phyloP scores from a whole-genome alignment of 92 coral and sea anemone species.

The Zoanthus sansibaricus region DNA sequence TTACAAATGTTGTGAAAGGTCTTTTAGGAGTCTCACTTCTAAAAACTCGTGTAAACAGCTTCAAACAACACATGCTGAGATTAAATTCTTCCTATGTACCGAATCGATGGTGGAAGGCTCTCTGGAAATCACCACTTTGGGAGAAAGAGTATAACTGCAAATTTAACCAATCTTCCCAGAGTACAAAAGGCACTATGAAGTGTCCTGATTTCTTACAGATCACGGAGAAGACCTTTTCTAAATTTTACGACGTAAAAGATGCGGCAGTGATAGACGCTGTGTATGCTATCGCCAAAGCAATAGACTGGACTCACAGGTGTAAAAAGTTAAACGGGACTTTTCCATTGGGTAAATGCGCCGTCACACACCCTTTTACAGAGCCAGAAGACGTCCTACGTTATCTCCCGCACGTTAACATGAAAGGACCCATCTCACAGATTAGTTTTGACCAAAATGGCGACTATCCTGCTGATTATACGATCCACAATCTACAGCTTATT shows the following conservation, averaged over 20 bases:
- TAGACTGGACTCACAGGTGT: constrained; percentile 72
- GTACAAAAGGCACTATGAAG: constrained; percentile 2
- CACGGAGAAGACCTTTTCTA: constrained; percentile 48
- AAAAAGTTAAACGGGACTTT: constrained; percentile 46
- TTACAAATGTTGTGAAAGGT: constrained; percentile 66
- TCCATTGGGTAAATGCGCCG: constrained; percentile 56
- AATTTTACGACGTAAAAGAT: constrained; percentile 69
- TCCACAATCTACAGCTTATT: constrained; percentile 68
- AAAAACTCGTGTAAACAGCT: constrained; percentile 58
- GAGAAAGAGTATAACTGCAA: constrained; percentile 64
- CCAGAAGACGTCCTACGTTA: constrained; percentile 65
- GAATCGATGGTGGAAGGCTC: constrained; percentile 73
- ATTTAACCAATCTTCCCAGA: constrained; percentile 41
- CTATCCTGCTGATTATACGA: constrained; percentile 59
- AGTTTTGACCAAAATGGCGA: constrained; percentile 83
- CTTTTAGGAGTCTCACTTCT: constrained; percentile 80
- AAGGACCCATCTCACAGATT: constrained; percentile 56
- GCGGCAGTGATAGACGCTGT: constrained; percentile 86
- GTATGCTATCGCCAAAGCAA: constrained; percentile 92
- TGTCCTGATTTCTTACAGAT: constrained; percentile 60
- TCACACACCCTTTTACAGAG: constrained; percentile 48
- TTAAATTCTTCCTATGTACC: constrained; percentile 68
- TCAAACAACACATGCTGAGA: constrained; percentile 52
- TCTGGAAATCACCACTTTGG: constrained; percentile 62
- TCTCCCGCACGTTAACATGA: constrained; percentile 56